Percentiles rank a stretch among this genome's conserved stretches.
These are phyloP conservation scores for Dryocosmus kuriphilus DNA, from an alignment of 2,888 invertebrate genomes.

Conservation along the genomic window DNA sequence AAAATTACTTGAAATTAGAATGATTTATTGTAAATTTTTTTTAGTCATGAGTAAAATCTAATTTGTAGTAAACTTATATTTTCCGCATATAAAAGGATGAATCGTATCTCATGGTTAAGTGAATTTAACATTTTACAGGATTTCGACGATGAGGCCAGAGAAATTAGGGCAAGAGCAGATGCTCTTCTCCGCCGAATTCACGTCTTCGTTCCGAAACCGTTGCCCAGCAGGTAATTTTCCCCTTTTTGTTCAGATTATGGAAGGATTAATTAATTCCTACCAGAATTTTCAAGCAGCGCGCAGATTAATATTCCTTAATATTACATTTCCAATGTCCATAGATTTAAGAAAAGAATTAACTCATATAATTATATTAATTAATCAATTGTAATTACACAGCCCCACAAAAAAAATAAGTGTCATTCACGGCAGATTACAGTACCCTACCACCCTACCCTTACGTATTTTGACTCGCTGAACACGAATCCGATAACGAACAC, in stretches of 20 bases:
- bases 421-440: too few species aligned
- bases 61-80: background rate
- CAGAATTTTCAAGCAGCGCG: background rate
- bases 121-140: constrained; percentile 79
- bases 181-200: constrained; percentile 87
- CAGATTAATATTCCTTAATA: constrained; percentile 7
- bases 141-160: constrained; percentile 90
- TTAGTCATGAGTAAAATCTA: background rate
- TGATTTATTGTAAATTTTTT: too few species aligned
- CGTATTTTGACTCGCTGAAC: too few species aligned
- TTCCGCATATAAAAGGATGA: background rate
- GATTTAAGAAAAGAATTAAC: background rate
- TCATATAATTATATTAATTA: background rate
- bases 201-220: constrained; percentile 86
- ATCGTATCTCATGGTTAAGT: background rate
- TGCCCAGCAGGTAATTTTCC: constrained; percentile 80
- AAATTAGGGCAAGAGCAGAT: constrained; percentile 88
- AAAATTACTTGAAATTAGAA: too few species aligned
- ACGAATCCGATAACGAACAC: too few species aligned
- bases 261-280: background rate
- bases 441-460: too few species aligned
- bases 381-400: too few species aligned
- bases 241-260: background rate
- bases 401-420: too few species aligned
- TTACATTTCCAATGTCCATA: constrained; percentile 1